Evolutionary conservation across 2,888 invertebrate genomes (phyloP).

Genomic region (Torymus aiolomorphi): DNA sequence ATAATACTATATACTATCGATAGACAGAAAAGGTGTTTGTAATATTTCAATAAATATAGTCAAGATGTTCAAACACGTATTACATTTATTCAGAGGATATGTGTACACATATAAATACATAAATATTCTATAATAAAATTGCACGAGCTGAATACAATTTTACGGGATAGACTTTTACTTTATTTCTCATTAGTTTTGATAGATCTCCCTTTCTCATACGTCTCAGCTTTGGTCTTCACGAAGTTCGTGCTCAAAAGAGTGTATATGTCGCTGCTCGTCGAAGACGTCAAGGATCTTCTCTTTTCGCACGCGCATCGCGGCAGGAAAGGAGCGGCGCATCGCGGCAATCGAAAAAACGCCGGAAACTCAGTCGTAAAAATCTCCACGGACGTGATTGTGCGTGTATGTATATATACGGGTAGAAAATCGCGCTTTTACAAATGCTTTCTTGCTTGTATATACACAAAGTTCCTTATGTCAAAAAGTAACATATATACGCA

Average conservation of each 20-base stretch:
- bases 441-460: slow-evolving; percentile 26
- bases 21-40: neutral
- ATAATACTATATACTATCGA: too few species aligned
- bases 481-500: slow-evolving; percentile 10
- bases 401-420: slow-evolving; percentile 1
- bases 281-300: slow-evolving; percentile 3
- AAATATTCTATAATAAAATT: slow-evolving; percentile 72
- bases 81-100: slow-evolving; percentile 73
- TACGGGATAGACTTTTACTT: slow-evolving; percentile 32
- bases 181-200: slow-evolving; percentile 29
- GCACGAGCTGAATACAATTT: slow-evolving; percentile 63
- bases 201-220: slow-evolving; percentile 27
- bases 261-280: neutral
- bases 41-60: neutral
- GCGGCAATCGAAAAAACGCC: slow-evolving; percentile 23
- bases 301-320: neutral
- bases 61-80: slow-evolving; percentile 68
- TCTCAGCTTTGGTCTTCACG: slow-evolving; percentile 45
- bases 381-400: slow-evolving; percentile 1
- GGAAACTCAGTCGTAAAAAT: slow-evolving; percentile 35
- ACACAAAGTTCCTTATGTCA: slow-evolving; percentile 34
- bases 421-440: slow-evolving; percentile 29
- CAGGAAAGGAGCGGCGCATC: too few species aligned
- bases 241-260: slow-evolving; percentile 10
- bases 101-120: slow-evolving; percentile 74